These are phyloP conservation scores for Hemitrygon akajei DNA, from an alignment of 2,797 vertebrate species.

Conservation along the genomic window DNA sequence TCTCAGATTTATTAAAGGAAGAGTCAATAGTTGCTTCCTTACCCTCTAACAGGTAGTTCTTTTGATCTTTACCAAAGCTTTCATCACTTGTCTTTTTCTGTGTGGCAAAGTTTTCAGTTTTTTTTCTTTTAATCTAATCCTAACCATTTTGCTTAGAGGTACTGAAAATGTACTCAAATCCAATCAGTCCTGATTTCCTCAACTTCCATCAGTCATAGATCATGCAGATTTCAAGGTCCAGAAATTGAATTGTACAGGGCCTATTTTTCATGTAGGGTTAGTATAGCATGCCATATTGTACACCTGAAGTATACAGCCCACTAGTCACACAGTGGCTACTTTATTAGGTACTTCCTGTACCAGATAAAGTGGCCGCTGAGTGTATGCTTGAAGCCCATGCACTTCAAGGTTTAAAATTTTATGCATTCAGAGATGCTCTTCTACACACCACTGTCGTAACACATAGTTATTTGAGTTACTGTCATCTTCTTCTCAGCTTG, in stretches of 20 bases:
- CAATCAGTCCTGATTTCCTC: background rate
- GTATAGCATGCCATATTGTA: too few relatives aligned
- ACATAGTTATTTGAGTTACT: too few relatives aligned
- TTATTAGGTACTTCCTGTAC: too few relatives aligned
- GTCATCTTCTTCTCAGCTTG: too few relatives aligned
- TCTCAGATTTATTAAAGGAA: background rate
- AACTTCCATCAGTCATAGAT: background rate
- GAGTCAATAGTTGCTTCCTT: background rate
- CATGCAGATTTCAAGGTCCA: background rate
- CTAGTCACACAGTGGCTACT: too few relatives aligned
- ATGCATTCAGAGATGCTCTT: too few relatives aligned
- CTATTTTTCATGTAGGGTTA: background rate
- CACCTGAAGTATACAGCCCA: too few relatives aligned
- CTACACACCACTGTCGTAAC: too few relatives aligned
- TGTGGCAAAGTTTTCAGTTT: background rate
- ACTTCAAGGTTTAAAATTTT: too few relatives aligned
- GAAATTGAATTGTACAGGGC: background rate
- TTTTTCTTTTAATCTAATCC: background rate
- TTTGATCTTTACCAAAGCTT: background rate
- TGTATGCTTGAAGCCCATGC: too few relatives aligned
- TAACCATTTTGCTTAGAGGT: background rate
- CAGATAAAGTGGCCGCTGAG: too few relatives aligned
- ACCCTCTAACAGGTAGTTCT: background rate
- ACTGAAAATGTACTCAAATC: background rate
- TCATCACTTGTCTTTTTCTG: background rate